A percentile compares a stretch with the other conserved stretches of the same genome.
Evolutionary conservation across 2,888 invertebrate genomes (phyloP).

Genomic region (Himalopsyche kuldschensis): DNA sequence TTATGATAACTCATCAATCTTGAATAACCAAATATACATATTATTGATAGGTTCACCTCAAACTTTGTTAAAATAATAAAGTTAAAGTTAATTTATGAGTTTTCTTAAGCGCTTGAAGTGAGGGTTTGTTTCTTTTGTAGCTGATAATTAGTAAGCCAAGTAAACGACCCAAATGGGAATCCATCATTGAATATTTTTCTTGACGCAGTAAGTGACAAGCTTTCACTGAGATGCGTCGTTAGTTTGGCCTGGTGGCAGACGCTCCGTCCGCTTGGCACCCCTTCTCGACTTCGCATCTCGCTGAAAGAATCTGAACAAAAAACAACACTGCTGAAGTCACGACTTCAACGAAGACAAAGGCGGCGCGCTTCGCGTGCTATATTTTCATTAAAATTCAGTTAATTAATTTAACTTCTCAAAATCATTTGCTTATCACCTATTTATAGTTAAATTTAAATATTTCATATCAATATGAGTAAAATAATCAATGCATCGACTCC

Average conservation of each 20-base stretch:
- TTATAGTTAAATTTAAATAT: too few species aligned
- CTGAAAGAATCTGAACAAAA: not conserved
- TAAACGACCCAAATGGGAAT: not conserved
- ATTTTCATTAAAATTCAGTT: too few species aligned
- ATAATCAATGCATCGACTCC: too few species aligned
- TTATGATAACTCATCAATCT: too few species aligned
- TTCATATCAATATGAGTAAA: too few species aligned
- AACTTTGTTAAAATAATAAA: not conserved
- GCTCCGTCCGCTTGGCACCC: not conserved
- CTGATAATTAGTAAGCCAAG: not conserved
- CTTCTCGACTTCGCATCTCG: not conserved
- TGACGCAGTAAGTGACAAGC: not conserved
- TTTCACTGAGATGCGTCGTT: not conserved
- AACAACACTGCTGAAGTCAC: not conserved
- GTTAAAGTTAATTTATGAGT: not conserved
- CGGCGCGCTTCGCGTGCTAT: not conserved
- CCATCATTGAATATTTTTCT: not conserved
- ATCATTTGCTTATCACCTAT: too few species aligned
- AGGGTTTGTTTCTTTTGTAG: not conserved
- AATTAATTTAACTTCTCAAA: too few species aligned
- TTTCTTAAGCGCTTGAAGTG: not conserved
- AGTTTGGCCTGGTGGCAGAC: not conserved
- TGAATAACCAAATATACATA: not conserved
- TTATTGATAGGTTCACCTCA: not conserved
- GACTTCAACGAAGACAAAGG: not conserved